Evolutionary conservation across 2,797 vertebrate genomes (phyloP).

Genomic region (Ibycter americanus): DNA sequence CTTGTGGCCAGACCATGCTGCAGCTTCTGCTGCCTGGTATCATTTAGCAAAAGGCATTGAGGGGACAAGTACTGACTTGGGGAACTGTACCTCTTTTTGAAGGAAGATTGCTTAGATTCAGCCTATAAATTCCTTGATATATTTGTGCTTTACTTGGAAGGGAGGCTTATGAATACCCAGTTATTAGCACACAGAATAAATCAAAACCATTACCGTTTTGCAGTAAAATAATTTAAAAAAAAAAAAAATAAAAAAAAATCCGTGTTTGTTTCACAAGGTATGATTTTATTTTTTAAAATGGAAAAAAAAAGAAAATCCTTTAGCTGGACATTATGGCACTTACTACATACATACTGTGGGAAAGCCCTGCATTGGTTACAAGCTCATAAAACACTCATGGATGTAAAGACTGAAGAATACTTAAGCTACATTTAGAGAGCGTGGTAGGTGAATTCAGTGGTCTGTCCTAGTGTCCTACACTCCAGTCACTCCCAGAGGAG

Average conservation of each 20-base stretch:
- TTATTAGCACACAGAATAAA: neutral
- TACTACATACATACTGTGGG: fast-evolving
- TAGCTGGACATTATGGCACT: neutral
- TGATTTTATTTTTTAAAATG: neutral
- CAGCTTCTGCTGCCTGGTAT: neutral
- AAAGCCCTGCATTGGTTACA: fast-evolving
- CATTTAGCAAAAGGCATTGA: neutral
- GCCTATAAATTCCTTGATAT: neutral
- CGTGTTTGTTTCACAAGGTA: neutral
- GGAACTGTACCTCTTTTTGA: fast-evolving
- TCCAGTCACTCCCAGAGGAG: neutral
- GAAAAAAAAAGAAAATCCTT: neutral
- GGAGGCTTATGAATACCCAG: neutral
- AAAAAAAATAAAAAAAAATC: neutral
- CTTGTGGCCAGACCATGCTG: neutral
- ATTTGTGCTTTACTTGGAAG: neutral
- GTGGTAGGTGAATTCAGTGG: neutral
- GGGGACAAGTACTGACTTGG: neutral
- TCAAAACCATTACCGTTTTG: neutral
- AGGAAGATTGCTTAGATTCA: neutral
- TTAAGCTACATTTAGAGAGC: neutral
- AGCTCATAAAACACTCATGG: neutral
- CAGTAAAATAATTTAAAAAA: neutral
- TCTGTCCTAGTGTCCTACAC: neutral
- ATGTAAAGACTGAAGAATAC: neutral